phyloP scores from a whole-genome alignment of 2,797 vertebrate genomes.

The Malacoctenus gilli region DNA sequence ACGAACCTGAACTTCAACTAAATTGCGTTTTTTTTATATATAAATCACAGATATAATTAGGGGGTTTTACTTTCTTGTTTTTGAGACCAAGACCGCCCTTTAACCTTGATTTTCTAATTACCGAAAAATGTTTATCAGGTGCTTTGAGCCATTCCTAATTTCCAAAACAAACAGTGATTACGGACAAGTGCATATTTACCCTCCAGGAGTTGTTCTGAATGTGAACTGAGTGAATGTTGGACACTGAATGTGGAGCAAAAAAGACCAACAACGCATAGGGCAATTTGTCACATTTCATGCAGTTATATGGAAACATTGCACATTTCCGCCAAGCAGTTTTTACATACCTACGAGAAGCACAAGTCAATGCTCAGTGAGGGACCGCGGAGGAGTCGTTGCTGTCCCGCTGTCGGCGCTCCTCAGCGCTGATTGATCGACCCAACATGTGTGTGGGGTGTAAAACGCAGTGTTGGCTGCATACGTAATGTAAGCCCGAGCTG shows the following conservation, averaged over 20 bases:
- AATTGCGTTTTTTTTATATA: constrained; percentile 62
- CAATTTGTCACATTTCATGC: constrained; percentile 30
- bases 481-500: constrained; percentile 25
- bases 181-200: constrained; percentile 43
- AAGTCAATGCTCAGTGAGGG: constrained; percentile 65
- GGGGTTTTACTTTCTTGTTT: constrained; percentile 55
- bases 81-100: constrained; percentile 64
- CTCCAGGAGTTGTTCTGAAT: constrained; percentile 47
- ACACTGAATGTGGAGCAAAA: constrained; percentile 42
- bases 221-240: constrained; percentile 56
- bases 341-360: constrained; percentile 63
- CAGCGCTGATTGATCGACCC: constrained; percentile 8
- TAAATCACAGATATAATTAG: constrained; percentile 26
- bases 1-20: constrained; percentile 29
- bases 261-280: constrained; percentile 37
- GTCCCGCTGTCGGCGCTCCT: constrained; percentile 20
- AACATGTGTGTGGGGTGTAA: constrained; percentile 24
- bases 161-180: constrained; percentile 35
- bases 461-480: constrained; percentile 20
- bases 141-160: constrained; percentile 72
- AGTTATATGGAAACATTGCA: constrained; percentile 21
- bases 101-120: constrained; percentile 73
- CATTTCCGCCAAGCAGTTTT: constrained; percentile 28
- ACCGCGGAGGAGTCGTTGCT: constrained; percentile 29
- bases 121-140: constrained; percentile 68